These are phyloP conservation scores for Upupa epops DNA, from an alignment of 2,113 vertebrate genomes.

Conservation along the genomic window DNA sequence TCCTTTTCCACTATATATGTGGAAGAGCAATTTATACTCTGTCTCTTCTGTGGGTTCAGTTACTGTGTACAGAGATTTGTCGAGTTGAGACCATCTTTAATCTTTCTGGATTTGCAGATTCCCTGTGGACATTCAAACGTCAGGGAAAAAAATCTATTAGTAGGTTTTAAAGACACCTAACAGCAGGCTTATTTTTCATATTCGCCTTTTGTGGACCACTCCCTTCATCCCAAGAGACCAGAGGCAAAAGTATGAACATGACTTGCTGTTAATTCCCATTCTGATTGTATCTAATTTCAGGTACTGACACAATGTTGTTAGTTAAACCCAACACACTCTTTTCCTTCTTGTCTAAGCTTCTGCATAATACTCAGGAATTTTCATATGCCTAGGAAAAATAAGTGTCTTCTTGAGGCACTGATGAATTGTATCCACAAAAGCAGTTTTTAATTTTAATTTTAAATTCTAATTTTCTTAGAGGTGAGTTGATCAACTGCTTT, in stretches of 20 bases:
- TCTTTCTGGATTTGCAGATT: not conserved
- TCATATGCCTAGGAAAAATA: not conserved
- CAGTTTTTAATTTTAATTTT: too few relatives aligned
- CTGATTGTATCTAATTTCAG: not conserved
- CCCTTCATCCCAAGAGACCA: not conserved
- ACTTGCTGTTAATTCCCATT: not conserved
- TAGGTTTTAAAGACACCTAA: not conserved
- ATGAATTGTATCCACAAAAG: not conserved
- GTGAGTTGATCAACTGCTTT: conserved; percentile 40
- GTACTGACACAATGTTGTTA: not conserved
- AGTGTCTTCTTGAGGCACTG: not conserved
- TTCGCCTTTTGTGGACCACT: not conserved
- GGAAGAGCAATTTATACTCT: not conserved
- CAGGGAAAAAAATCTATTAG: not conserved
- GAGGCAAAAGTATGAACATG: not conserved
- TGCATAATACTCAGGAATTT: not conserved
- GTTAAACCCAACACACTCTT: not conserved
- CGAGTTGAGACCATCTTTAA: not conserved
- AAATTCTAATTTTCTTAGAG: conserved; percentile 48
- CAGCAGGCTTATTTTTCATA: not conserved
- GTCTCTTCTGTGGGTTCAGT: not conserved
- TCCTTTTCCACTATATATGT: not conserved
- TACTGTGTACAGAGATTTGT: not conserved
- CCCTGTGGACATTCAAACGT: not conserved
- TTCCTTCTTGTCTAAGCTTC: not conserved